phyloP scores from a whole-genome alignment of 2,888 invertebrate genomes.

The Drosophila affinis region DNA sequence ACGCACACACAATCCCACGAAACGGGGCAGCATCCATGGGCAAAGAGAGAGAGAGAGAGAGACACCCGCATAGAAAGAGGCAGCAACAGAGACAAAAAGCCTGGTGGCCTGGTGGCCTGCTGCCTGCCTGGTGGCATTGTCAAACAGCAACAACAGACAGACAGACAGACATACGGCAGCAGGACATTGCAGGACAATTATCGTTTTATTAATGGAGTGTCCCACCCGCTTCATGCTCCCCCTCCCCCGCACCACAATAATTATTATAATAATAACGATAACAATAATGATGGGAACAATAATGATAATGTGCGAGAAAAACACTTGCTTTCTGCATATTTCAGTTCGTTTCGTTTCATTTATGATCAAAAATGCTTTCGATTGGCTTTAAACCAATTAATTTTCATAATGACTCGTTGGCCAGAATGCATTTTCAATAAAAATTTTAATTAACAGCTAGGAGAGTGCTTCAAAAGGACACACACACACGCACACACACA shows the following conservation, averaged over 20 bases:
- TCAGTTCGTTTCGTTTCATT: slow-evolving; percentile 33
- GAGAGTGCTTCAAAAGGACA: slow-evolving; percentile 11
- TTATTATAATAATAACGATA: slow-evolving; percentile 43
- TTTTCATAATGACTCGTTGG: slow-evolving; percentile 44
- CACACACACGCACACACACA: no score
- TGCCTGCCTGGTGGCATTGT: slow-evolving; percentile 21
- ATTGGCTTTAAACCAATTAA: slow-evolving; percentile 56
- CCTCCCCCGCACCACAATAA: slow-evolving; percentile 18
- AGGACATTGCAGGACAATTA: slow-evolving; percentile 18
- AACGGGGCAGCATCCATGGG: neutral
- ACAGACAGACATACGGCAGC: slow-evolving; percentile 2
- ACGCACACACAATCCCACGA: no score
- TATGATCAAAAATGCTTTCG: slow-evolving; percentile 37
- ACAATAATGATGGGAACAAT: slow-evolving; percentile 13
- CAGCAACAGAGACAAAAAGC: neutral
- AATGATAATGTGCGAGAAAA: slow-evolving; percentile 24
- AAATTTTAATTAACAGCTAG: slow-evolving; percentile 58
- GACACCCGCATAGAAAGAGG: neutral
- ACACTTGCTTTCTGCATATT: slow-evolving; percentile 24
- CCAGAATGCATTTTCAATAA: slow-evolving; percentile 38
- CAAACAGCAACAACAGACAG: slow-evolving; percentile 28
- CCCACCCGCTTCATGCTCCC: no score
- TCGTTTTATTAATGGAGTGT: slow-evolving; percentile 50
- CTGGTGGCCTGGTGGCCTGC: neutral
- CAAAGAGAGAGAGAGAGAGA: neutral